A percentile compares a stretch with the other conserved stretches of the same genome.
Conservation (phyloP, 2,888 invertebrate species). For the Encarsia formosa region DNA sequence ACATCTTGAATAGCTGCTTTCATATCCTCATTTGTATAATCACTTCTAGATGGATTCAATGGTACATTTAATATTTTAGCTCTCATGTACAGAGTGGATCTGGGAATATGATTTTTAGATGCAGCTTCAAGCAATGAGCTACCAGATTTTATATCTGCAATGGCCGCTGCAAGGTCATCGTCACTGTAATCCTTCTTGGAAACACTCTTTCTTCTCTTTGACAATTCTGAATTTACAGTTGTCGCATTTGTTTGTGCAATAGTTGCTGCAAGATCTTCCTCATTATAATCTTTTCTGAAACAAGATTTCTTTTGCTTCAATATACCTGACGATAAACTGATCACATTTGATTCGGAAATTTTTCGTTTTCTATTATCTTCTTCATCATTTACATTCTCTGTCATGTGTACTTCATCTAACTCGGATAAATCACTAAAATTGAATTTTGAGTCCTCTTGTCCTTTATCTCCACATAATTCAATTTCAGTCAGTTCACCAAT, state of each 20-base stretch:
- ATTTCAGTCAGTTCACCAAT: slow-evolving; percentile 42
- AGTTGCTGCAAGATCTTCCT: background rate
- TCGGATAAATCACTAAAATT: too few species aligned
- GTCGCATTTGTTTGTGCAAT: slow-evolving; percentile 28
- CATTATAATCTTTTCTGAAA: background rate
- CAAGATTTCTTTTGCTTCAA: too few species aligned
- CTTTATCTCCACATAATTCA: slow-evolving; percentile 29
- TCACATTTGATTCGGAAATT: too few species aligned
- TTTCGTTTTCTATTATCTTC: too few species aligned
- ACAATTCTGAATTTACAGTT: slow-evolving; percentile 23
- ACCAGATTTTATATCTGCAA: slow-evolving; percentile 47
- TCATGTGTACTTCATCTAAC: too few species aligned
- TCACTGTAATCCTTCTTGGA: slow-evolving; percentile 46
- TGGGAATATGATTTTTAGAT: slow-evolving; percentile 47
- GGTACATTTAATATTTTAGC: slow-evolving; percentile 48
- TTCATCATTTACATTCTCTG: too few species aligned
- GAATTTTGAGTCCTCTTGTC: too few species aligned
- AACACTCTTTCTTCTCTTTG: slow-evolving; percentile 37
- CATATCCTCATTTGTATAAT: slow-evolving; percentile 49
- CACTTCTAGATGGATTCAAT: slow-evolving; percentile 46
- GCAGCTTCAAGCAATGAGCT: slow-evolving; percentile 48
- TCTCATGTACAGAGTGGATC: slow-evolving; percentile 51
- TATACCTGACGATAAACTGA: too few species aligned
- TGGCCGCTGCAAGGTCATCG: slow-evolving; percentile 46
- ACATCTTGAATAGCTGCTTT: slow-evolving; percentile 49